These are phyloP conservation scores for Tigriopus californicus DNA, from an alignment of 2,888 invertebrate species.

Conservation along the genomic window DNA sequence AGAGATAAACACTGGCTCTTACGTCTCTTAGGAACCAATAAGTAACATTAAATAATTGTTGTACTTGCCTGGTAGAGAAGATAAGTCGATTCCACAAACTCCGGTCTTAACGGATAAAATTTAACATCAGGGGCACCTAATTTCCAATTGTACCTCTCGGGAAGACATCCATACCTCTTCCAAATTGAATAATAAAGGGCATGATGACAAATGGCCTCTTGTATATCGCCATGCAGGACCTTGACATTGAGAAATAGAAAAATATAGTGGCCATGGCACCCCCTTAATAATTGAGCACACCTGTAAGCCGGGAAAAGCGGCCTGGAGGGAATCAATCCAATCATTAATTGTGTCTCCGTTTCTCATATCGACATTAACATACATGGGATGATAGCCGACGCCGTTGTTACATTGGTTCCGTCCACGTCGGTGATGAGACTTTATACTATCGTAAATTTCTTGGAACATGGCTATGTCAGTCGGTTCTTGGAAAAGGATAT, in stretches of 20 bases:
- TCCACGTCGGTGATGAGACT: constrained; percentile 29
- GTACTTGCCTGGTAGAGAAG: constrained; percentile 33
- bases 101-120: constrained; percentile 43
- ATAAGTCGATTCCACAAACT: constrained; percentile 43
- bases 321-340: constrained; percentile 44
- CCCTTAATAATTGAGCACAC: constrained; percentile 23
- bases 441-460: constrained; percentile 36
- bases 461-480: constrained; percentile 38
- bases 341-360: constrained; percentile 37
- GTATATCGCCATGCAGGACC: constrained; percentile 40
- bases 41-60: no score
- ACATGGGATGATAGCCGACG: constrained; percentile 39
- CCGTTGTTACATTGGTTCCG: constrained; percentile 35
- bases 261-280: no score
- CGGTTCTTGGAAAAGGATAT: constrained; percentile 43
- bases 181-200: constrained; percentile 41
- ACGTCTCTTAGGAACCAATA: no score
- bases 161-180: constrained; percentile 38
- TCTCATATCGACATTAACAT: constrained; percentile 43
- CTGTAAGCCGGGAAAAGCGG: constrained; percentile 28
- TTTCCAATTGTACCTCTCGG: constrained; percentile 34
- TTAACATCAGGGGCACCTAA: constrained; percentile 34
- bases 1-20: no score
- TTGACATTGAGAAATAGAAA: constrained; percentile 22
- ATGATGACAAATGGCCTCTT: constrained; percentile 43